phyloP scores from a whole-genome alignment of 2,113 vertebrate species.

The Brienomyrus brachyistius region DNA sequence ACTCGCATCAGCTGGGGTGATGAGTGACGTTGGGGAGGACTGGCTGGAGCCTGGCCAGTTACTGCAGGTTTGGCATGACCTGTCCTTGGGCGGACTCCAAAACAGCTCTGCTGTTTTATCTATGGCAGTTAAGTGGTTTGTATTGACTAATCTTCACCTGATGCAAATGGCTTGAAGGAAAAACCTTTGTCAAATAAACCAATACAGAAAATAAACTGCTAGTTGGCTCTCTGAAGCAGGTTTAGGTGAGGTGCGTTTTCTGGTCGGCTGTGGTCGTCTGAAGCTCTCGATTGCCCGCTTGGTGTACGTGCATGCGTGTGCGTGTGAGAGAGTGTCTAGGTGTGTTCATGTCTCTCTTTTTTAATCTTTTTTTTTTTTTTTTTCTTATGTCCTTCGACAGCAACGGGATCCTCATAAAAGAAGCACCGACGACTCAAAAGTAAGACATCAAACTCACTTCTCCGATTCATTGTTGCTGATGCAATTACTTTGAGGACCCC shows the following conservation, averaged over 20 bases:
- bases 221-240: neutral
- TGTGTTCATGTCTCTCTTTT: neutral
- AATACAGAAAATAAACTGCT: neutral
- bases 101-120: slow-evolving; percentile 1
- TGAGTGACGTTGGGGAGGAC: slow-evolving; percentile 28
- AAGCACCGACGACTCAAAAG: slow-evolving; percentile 64
- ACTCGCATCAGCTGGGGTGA: slow-evolving; percentile 32
- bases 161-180: neutral
- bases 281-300: neutral
- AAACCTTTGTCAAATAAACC: neutral
- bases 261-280: neutral
- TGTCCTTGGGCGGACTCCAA: slow-evolving; percentile 19
- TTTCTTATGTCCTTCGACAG: slow-evolving; percentile 43
- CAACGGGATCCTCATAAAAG: slow-evolving; percentile 64
- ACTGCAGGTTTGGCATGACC: slow-evolving; percentile 14
- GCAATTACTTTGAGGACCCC: neutral
- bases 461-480: neutral
- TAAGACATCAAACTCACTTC: slow-evolving; percentile 40
- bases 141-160: slow-evolving; percentile 18
- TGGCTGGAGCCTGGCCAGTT: slow-evolving; percentile 17
- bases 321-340: neutral
- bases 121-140: neutral
- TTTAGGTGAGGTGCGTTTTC: neutral
- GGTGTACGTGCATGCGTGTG: neutral
- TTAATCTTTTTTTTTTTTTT: neutral